Base-by-base conservation (phyloP, 2,888 invertebrate genomes). In the Drosophila mulleri region DNA sequence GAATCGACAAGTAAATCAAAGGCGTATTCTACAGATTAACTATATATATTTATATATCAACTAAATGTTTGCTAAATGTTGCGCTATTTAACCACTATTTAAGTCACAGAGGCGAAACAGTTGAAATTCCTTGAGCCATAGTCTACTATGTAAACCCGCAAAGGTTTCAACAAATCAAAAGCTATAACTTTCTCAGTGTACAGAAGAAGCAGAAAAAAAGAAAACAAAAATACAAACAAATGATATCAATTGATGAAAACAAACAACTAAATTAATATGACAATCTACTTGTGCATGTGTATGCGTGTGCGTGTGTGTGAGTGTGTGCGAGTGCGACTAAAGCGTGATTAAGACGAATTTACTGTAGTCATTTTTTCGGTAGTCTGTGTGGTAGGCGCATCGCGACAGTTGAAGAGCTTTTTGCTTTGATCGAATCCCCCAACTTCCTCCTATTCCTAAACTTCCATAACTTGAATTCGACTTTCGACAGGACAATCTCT, bases 301-400 rank as follows among this genome's bases (percentile, higher is more conserved):
- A n/a, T 70, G 50, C 47, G 35, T 58, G 23, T 35, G 71, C 53
- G 57, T 44, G 67, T 64, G 61, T 42, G 56, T 48, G 63, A 35
- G 52, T 50, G 59, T 45, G 42, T 48, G 53, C 44, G 67, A 70
- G 66, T 79, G 83, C 47, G 76, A 79, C 78, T 87, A 69, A 83
- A 66, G 85, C 60, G 88, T 84, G 85, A 84, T 88, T 83, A 85
- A 88, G 85, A 84, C 84, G 84, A 84, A 88, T 84, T 84, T 84
- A 84, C 85, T 88, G 79, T 85, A 84, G 81, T 83, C 68, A 76
- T 67, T 72, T 84, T 78, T 78, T 78, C 64, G 70, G 29, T 62
- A 68, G 63, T 64, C 73, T 64, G 64, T 69, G 60, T 66, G 58
- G 52, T 63, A 72, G 65, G 50, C 61, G 68, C 76, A 73, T 71